Evolutionary conservation across 2,113 vertebrate species (phyloP), one percentile per base, ranked within the genome.

Genomic region (Climacteris rufus): DNA sequence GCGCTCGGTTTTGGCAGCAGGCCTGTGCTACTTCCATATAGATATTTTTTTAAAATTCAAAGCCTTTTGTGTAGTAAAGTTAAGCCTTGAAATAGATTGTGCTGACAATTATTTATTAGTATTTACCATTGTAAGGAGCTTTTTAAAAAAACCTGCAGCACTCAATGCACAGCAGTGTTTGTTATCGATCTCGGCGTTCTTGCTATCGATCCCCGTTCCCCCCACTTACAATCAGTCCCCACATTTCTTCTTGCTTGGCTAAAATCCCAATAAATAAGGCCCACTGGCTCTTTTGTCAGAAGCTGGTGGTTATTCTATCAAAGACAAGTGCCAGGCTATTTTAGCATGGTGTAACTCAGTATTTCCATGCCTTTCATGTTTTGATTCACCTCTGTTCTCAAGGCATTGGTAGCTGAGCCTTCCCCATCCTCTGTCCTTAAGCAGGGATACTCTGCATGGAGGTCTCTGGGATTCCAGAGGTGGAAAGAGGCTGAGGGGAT

Each of bases 191-290:
- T 54, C 6, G 1, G 30, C 0, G 0, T 81, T 93, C 64, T 65
- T 18, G 9, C 47, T 50, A 86, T 93, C 0, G 9, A 89, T 94
- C 30, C 68, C 63, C 8, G 1, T 70, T 72, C 76, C 13, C 64
- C 65, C 52, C 49, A 60, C 60, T 59, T 77, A 49, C 75, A 83
- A 42, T 70, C 1, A 80, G 44, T 39, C 30, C 72, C 71, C 37
- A 33, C 37, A 42, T 94, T 92, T 92, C 71, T 47, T 82, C 40
- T 50, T 2, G 2, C 76, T 86, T 70, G 54, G 81, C 83, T 95
- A 59, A 90, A 93, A 93, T 90, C 71, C 60, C 68, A 42, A 2
- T 88, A 92, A 92, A 81, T 70, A 78, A 92, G 59, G 31, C 11
- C 0, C 0, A 42, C 50, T 19, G 28, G 50, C 45, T 69, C n/a